These are phyloP conservation scores for Cygnus buccinator DNA, from an alignment of 2,113 vertebrate genomes.

Conservation along the genomic window DNA sequence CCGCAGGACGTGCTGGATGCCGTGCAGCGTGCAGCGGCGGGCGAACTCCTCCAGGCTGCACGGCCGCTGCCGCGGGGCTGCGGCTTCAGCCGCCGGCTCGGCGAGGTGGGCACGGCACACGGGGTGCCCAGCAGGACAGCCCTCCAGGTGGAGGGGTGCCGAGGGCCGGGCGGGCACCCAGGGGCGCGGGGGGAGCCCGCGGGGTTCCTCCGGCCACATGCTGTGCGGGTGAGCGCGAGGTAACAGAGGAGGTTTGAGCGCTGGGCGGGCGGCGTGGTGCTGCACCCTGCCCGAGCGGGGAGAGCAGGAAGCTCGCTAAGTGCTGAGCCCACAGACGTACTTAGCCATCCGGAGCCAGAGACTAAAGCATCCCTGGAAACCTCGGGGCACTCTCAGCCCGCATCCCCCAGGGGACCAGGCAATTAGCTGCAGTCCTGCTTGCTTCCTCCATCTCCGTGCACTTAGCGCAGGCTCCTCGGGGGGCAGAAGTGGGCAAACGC, in stretches of 20 bases:
- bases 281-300: background rate
- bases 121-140: rapidly evolving
- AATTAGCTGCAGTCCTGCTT: conserved; percentile 32
- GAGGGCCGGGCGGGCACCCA: background rate
- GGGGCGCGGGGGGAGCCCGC: rapidly evolving
- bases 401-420: background rate
- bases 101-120: rapidly evolving
- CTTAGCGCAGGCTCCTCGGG: background rate
- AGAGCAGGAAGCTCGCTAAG: background rate
- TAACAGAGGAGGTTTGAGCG: background rate
- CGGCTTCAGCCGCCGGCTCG: background rate
- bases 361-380: conserved; percentile 14
- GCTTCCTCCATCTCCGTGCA: background rate
- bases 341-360: conserved; percentile 33
- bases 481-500: background rate
- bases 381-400: background rate
- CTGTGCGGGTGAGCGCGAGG: background rate
- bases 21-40: conserved; percentile 56
- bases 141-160: background rate
- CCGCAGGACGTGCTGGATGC: conserved; percentile 65
- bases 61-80: rapidly evolving
- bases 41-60: conserved; percentile 64
- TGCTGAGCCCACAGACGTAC: background rate
- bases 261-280: background rate
- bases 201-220: conserved; percentile 43